Conservation (phyloP, 2,888 invertebrate species). For the Clanis bilineata region DNA sequence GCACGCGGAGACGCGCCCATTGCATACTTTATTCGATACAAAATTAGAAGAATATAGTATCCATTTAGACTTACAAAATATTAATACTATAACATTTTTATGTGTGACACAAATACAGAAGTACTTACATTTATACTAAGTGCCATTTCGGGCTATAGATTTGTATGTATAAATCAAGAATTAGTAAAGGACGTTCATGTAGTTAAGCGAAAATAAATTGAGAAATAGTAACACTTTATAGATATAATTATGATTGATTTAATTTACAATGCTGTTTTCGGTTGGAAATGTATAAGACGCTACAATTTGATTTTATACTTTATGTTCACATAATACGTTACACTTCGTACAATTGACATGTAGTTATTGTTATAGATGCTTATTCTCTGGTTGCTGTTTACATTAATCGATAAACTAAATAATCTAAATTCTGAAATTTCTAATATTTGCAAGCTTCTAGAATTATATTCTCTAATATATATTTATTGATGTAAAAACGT, state of each 20-base stretch:
- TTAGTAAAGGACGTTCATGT: slow-evolving; percentile 35
- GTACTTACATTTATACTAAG: slow-evolving; percentile 58
- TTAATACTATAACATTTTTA: slow-evolving; percentile 70
- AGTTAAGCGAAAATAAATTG: slow-evolving; percentile 19
- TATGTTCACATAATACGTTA: slow-evolving; percentile 37
- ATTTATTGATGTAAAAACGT: slow-evolving; percentile 16
- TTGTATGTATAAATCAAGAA: slow-evolving; percentile 29
- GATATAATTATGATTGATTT: slow-evolving; percentile 32
- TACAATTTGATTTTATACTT: slow-evolving; percentile 32
- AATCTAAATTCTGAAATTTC: slow-evolving; percentile 12
- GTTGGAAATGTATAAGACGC: slow-evolving; percentile 28
- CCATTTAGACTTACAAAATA: slow-evolving; percentile 78
- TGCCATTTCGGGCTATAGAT: slow-evolving; percentile 51
- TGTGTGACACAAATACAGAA: slow-evolving; percentile 70
- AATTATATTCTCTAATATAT: slow-evolving; percentile 16
- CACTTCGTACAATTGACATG: slow-evolving; percentile 66
- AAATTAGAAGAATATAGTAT: slow-evolving; percentile 82
- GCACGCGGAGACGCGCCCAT: slow-evolving; percentile 34
- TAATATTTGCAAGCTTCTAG: slow-evolving; percentile 15
- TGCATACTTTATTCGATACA: slow-evolving; percentile 68
- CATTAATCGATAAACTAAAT: slow-evolving; percentile 33
- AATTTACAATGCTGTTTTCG: slow-evolving; percentile 41
- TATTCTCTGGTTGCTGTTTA: slow-evolving; percentile 32
- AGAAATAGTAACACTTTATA: slow-evolving; percentile 35
- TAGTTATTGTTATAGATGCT: slow-evolving; percentile 36